Percentiles rank a stretch among this genome's conserved stretches.
These are phyloP conservation scores for Conger conger DNA, from an alignment of 2,113 vertebrate species.

Conservation along the genomic window DNA sequence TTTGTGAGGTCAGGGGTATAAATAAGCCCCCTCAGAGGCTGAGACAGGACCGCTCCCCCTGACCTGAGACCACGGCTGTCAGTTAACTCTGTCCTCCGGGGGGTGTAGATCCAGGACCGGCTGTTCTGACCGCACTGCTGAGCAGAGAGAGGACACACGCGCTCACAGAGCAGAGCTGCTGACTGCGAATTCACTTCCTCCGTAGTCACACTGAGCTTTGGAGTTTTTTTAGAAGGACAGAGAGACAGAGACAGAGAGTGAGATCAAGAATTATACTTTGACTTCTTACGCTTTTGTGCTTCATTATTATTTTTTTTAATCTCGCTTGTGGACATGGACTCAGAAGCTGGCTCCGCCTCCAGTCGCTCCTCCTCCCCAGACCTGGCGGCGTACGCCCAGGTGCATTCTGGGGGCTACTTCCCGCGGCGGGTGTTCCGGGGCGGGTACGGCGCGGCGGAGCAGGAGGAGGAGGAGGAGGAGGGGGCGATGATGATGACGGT, in stretches of 20 bases:
- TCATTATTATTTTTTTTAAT: slow-evolving; percentile 10
- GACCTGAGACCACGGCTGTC: background rate
- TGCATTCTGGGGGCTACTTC: slow-evolving; percentile 58
- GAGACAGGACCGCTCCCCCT: slow-evolving; percentile 9
- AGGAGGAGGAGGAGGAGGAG: slow-evolving; percentile 25
- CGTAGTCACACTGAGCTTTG: background rate
- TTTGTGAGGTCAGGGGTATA: slow-evolving; percentile 72
- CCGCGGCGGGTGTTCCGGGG: slow-evolving; percentile 71
- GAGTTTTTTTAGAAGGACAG: background rate
- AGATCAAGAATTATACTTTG: background rate
- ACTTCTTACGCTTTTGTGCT: background rate
- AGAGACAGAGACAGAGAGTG: background rate
- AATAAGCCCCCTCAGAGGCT: slow-evolving; percentile 56
- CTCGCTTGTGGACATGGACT: slow-evolving; percentile 61
- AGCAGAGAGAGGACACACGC: background rate
- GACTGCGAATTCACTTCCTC: background rate
- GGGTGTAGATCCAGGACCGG: background rate
- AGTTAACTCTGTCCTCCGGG: background rate
- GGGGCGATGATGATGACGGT: too few relatives aligned
- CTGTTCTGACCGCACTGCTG: background rate
- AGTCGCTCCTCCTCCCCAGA: slow-evolving; percentile 77
- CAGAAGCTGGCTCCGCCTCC: slow-evolving; percentile 67
- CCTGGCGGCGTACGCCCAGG: slow-evolving; percentile 61
- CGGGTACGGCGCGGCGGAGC: slow-evolving; percentile 44
- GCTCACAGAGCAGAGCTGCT: background rate